Evolutionary conservation across 2,113 vertebrate genomes (phyloP).

Genomic region (Paradisaea rubra): DNA sequence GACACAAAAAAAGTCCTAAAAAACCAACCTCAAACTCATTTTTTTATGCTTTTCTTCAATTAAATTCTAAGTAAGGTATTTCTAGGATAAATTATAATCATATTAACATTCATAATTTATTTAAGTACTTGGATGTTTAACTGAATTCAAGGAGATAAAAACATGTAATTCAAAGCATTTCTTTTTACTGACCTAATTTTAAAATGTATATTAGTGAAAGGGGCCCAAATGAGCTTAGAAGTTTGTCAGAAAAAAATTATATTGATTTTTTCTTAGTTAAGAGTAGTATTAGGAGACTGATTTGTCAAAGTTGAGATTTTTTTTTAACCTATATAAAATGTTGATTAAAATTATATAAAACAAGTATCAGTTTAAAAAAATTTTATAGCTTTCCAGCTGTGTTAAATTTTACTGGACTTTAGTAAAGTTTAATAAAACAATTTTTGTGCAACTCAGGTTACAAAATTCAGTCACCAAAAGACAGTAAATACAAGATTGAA

Average conservation of each 20-base stretch:
- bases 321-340: neutral
- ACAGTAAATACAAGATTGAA: neutral
- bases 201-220: neutral
- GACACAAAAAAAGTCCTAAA: neutral
- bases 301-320: neutral
- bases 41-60: neutral
- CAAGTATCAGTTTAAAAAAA: neutral
- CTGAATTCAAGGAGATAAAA: neutral
- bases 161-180: neutral
- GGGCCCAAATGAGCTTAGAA: neutral
- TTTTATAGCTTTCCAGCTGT: neutral
- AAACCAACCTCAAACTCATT: rapidly evolving
- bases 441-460: neutral
- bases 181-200: neutral
- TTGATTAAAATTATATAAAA: neutral
- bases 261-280: neutral
- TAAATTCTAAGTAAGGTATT: neutral
- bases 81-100: neutral
- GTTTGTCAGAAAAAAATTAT: neutral
- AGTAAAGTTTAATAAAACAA: neutral
- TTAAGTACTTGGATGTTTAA: neutral
- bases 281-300: neutral
- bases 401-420: neutral
- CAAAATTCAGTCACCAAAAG: neutral
- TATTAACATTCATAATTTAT: neutral